Base-by-base conservation (phyloP, 2,888 invertebrate genomes). In the Cataglyphis albicans region DNA sequence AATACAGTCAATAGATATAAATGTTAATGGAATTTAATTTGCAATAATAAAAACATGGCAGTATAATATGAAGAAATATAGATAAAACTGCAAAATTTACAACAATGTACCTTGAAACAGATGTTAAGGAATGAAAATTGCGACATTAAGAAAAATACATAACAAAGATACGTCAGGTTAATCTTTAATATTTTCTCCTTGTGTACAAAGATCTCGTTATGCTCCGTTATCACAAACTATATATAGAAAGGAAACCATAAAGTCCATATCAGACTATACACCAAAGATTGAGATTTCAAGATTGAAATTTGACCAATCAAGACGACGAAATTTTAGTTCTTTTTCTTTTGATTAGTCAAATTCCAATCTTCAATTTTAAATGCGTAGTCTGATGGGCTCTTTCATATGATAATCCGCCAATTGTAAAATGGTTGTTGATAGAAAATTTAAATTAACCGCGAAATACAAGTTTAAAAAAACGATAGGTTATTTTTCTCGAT, bases 391-490 rank as follows among this genome's bases (percentile, higher is more conserved):
- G 21, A 29, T 59, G 25, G 5, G 18, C 6, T 18, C n/a, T n/a
- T 12, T n/a, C 25, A 1, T 35, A 1, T 35, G 15, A 21, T 41
- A 15, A 38, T 18, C 18, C 52, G 15, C 25, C 38, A 25, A 57
- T 72, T 7, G 57, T 21, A 63, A 74, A 74, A 74, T 63, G 61
- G 44, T 41, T 4, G 32, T 35, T 59, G 44, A n/a, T 32, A 44
- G 18, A 48, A 35, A 21, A 63, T 74, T 74, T 5, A 5, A 74
- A 74, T 21, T 32, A 48, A 32, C 21, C 74, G 63, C 74, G 74
- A 74, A 63, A 63, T 48, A 21, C 35, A 48, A 74, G 74, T 74
- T 74, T 12, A 35, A 74, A 74, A 29, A 74, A 74, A 15, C 15
- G 2, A 6, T 3, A 21, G 12, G n/a, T 10, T n/a, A 48, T 6